Evolutionary conservation across 2,888 invertebrate species (phyloP), one percentile per base, ranked within the genome.

Genomic region (Chalcosyrphus nemorum): DNA sequence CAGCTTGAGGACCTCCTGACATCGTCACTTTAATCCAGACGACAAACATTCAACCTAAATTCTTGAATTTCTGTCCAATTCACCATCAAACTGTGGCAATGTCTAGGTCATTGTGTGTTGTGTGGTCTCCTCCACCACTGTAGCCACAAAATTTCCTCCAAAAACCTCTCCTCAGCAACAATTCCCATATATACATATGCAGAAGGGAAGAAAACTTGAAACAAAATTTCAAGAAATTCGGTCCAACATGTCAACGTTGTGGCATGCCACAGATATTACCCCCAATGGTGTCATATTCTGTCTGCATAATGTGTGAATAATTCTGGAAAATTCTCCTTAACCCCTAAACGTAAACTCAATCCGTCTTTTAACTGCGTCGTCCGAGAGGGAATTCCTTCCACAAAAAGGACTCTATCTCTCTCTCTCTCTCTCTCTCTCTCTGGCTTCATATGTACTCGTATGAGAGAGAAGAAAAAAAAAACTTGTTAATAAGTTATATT

Each of bases 401-500:
- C 13, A 15, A 21, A 27, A 41, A 41, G 17, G 52, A 32, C 35
- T 29, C 29, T 32, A 76, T 54, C 47, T 59, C 50, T 24, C 43
- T 63, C 38, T n/a, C 19, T 38, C 2, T 32, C 61, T 11, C 7
- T 24, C 13, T 7, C 21, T 29, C 0, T 6, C 17, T 29, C 17
- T 0, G 9, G 32, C n/a, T n/a, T n/a, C n/a, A n/a, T n/a, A n/a
- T n/a, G n/a, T n/a, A n/a, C n/a, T n/a, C n/a, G n/a, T n/a, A n/a
- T n/a, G n/a, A n/a, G n/a, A n/a, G n/a, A n/a, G 32, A 6, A n/a
- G 32, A 5, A 38, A 29, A 35, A 65, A 76, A 38, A 81, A 71
- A 81, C 21, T 81, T 76, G 29, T 43, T 81, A 81, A 81, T 81
- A 81, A 76, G 45, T 77, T 72, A 56, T 76, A 77, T 81, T 77